Evolutionary conservation across 2,113 vertebrate species (phyloP).

Genomic region (Aptenodytes forsteri): DNA sequence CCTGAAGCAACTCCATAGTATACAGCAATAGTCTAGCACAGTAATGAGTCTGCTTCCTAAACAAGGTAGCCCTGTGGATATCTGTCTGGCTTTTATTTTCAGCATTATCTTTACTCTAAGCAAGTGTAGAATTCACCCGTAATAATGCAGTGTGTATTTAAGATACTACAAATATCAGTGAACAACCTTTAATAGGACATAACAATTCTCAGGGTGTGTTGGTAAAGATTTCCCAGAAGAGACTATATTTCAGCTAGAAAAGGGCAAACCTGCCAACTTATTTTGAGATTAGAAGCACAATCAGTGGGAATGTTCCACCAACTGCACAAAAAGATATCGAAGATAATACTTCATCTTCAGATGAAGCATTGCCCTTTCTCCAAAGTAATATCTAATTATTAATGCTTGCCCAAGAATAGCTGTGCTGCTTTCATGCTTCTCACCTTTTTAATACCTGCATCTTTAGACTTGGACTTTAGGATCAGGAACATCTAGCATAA

Average conservation of each 20-base stretch:
- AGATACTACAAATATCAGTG: slow-evolving; percentile 66
- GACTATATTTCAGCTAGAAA: slow-evolving; percentile 71
- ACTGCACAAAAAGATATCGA: slow-evolving; percentile 61
- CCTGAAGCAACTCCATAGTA: background rate
- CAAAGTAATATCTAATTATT: slow-evolving; percentile 72
- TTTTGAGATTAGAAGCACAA: slow-evolving; percentile 68
- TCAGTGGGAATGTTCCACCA: slow-evolving; percentile 46
- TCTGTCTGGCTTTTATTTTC: slow-evolving; percentile 33
- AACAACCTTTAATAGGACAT: slow-evolving; percentile 71
- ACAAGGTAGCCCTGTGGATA: background rate
- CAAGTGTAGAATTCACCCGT: slow-evolving; percentile 58
- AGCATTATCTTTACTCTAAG: slow-evolving; percentile 38
- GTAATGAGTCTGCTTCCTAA: background rate
- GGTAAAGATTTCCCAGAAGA: slow-evolving; percentile 63
- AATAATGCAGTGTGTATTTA: slow-evolving; percentile 52
- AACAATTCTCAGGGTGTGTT: slow-evolving; percentile 60
- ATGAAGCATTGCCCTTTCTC: slow-evolving; percentile 73
- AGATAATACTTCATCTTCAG: slow-evolving; percentile 68
- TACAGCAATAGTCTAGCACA: background rate
- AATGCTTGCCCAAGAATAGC: slow-evolving; percentile 57
- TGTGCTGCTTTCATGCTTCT: slow-evolving; percentile 4
- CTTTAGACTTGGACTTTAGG: slow-evolving; percentile 13
- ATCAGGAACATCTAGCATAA: slow-evolving; percentile 4
- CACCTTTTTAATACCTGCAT: slow-evolving; percentile 28
- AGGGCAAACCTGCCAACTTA: slow-evolving; percentile 72